Evolutionary conservation across 2,888 invertebrate species (phyloP).

Genomic region (Icerya purchasi): DNA sequence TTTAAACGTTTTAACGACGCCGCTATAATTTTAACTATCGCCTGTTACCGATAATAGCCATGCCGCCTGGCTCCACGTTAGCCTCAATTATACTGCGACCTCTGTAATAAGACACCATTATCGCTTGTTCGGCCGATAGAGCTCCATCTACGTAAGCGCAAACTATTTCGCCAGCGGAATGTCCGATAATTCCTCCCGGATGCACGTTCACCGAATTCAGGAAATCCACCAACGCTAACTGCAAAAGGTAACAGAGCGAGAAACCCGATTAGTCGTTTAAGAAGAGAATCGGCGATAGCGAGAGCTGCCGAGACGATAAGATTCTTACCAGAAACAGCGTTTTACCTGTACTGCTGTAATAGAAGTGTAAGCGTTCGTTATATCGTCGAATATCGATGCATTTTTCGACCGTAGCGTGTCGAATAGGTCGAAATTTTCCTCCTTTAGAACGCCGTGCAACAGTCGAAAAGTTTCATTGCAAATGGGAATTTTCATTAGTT

Average conservation of each 20-base stretch:
- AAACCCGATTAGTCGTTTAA: no score
- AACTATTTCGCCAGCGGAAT: not conserved
- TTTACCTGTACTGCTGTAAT: not conserved
- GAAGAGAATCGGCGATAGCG: no score
- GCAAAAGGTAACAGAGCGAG: slow-evolving; percentile 25
- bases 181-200: not conserved
- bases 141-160: not conserved
- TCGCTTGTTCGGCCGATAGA: not conserved
- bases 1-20: no score
- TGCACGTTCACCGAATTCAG: not conserved
- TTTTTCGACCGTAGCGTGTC: not conserved
- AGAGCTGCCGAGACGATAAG: no score
- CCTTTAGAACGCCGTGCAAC: not conserved
- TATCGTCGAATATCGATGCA: not conserved
- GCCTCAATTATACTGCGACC: not conserved
- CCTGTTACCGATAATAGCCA: not conserved
- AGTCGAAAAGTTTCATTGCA: not conserved
- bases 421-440: not conserved
- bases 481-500: not conserved
- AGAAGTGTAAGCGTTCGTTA: not conserved
- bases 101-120: not conserved
- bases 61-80: not conserved
- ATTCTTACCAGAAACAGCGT: no score
- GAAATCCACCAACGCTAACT: not conserved
- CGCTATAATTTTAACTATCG: no score